Conservation (phyloP, 2,888 invertebrate species). For the Stramonita haemastoma region DNA sequence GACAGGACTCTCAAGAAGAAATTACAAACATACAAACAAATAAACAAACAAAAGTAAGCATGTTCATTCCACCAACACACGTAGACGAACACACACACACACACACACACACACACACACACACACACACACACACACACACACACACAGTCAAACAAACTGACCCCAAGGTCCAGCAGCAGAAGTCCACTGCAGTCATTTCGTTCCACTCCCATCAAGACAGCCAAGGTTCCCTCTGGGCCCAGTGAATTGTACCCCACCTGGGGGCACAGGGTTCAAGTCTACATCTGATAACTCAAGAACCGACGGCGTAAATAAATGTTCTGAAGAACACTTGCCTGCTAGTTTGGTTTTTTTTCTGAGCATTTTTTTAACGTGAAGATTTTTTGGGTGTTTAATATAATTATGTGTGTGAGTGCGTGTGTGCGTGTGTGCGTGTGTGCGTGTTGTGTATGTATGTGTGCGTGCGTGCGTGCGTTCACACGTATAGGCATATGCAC, state of each 20-base stretch:
- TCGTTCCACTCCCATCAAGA: slow-evolving; percentile 59
- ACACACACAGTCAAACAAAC: slow-evolving; percentile 10
- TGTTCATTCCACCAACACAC: not conserved
- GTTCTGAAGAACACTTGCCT: too few species aligned
- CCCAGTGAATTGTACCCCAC: slow-evolving; percentile 41
- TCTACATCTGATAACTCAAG: too few species aligned
- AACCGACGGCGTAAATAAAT: too few species aligned
- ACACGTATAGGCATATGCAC: too few species aligned
- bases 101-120: not conserved
- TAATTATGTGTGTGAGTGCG: too few species aligned
- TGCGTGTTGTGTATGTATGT: too few species aligned
- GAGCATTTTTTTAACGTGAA: too few species aligned
- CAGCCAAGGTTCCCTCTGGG: slow-evolving; percentile 43
- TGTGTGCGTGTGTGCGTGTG: too few species aligned
- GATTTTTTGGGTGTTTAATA: too few species aligned
- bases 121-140: not conserved
- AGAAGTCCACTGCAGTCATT: slow-evolving; percentile 60
- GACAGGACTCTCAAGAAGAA: not conserved
- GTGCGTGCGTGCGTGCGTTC: too few species aligned
- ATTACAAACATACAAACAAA: not conserved
- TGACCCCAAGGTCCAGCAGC: slow-evolving; percentile 62
- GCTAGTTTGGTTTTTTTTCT: too few species aligned
- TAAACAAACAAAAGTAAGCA: not conserved
- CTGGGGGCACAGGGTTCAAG: not conserved
- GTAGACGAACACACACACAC: not conserved